Evolutionary conservation across 2,113 vertebrate genomes (phyloP).

Genomic region (Danionella cerebrum): DNA sequence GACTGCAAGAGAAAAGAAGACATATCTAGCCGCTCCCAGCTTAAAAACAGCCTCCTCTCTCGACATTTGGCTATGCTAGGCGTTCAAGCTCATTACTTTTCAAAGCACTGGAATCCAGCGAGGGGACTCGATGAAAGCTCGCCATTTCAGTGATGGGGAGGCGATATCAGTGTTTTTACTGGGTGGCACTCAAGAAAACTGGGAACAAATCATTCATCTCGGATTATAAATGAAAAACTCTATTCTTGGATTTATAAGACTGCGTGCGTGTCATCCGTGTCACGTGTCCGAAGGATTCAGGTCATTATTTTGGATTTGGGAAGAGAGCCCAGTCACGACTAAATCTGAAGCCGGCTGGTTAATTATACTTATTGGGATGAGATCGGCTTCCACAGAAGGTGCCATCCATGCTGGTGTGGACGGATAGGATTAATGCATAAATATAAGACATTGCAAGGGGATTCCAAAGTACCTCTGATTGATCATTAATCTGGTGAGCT

Average conservation of each 20-base stretch:
- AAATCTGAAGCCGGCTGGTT: conserved; percentile 34
- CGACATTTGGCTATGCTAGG: conserved; percentile 32
- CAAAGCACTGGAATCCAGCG: conserved; percentile 33
- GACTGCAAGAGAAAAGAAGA: conserved; percentile 40
- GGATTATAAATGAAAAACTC: background rate
- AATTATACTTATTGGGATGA: conserved; percentile 27
- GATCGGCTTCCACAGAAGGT: conserved; percentile 20
- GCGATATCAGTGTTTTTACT: background rate
- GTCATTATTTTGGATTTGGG: conserved; percentile 53
- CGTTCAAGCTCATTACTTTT: conserved; percentile 53
- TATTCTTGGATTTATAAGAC: conserved; percentile 16
- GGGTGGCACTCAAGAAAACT: conserved; percentile 1
- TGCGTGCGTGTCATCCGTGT: conserved; percentile 40
- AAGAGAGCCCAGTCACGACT: conserved; percentile 38
- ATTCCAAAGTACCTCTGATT: conserved; percentile 63
- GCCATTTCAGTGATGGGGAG: conserved; percentile 14
- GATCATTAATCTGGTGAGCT: conserved; percentile 78
- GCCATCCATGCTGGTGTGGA: conserved; percentile 23
- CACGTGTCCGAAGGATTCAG: conserved; percentile 51
- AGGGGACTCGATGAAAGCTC: conserved; percentile 45
- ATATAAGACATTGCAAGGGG: conserved; percentile 51
- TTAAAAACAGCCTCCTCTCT: conserved; percentile 34
- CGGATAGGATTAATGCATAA: conserved; percentile 40
- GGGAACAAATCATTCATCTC: background rate
- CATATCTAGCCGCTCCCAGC: conserved; percentile 9